Percentiles rank a stretch among this genome's conserved stretches.
Evolutionary conservation across 2,797 vertebrate genomes (phyloP).

Genomic region (Diceros bicornis): DNA sequence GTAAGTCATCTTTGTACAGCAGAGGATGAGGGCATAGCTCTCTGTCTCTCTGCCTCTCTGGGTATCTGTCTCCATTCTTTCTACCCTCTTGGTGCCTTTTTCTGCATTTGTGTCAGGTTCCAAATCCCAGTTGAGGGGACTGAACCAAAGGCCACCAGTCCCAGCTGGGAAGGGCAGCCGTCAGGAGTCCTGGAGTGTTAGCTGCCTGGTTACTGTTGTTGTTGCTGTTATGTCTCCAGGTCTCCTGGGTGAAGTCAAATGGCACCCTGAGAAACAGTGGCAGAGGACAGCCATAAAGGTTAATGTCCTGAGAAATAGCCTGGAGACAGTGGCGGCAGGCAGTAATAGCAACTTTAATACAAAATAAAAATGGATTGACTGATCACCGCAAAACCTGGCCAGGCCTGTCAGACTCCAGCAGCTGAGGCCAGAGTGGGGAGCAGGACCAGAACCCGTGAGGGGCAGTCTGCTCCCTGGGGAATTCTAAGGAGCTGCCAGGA

Average conservation of each 20-base stretch:
- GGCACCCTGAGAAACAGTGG: constrained; percentile 89
- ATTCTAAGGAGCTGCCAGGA: not conserved
- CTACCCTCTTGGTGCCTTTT: not conserved
- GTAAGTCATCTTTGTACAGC: accelerated
- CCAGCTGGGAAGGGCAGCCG: not conserved
- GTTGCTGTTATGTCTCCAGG: constrained; percentile 80
- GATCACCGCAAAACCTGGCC: constrained; percentile 71
- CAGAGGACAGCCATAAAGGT: constrained; percentile 93
- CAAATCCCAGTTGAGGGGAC: constrained; percentile 8
- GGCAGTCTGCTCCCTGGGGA: not conserved
- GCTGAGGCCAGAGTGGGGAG: not conserved
- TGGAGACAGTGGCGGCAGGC: constrained; percentile 78
- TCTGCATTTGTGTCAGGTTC: not conserved
- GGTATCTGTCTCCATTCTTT: not conserved
- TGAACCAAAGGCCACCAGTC: not conserved
- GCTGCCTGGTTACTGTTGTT: constrained; percentile 84
- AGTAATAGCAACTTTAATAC: constrained; percentile 83
- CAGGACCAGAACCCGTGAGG: not conserved
- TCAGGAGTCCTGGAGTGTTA: constrained; percentile 82
- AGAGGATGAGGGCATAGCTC: not conserved
- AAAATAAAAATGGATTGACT: constrained; percentile 81
- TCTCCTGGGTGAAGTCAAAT: constrained; percentile 91
- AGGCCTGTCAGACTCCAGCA: constrained; percentile 65
- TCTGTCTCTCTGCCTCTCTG: not conserved
- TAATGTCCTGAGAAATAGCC: constrained; percentile 93